Percentiles rank a stretch among this genome's conserved stretches.
Evolutionary conservation across 2,113 vertebrate genomes (phyloP).

Genomic region (Toxotes chatareus): DNA sequence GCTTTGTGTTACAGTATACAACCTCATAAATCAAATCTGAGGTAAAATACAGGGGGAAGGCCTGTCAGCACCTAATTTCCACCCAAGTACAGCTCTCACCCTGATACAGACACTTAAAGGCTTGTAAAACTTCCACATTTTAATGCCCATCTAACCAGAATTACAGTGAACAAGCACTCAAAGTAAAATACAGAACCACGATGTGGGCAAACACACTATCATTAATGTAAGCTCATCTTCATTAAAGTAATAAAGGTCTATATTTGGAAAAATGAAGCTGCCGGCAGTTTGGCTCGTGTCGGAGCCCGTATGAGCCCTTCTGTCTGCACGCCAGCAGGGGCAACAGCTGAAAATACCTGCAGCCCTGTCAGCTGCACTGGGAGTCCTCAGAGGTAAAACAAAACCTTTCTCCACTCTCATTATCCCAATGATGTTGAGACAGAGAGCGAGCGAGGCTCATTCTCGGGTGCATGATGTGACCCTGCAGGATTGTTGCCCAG

Average conservation of each 20-base stretch:
- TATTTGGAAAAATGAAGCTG: slow-evolving; percentile 67
- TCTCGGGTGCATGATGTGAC: slow-evolving; percentile 68
- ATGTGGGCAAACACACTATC: not conserved
- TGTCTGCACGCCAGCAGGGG: slow-evolving; percentile 76
- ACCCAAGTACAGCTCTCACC: not conserved
- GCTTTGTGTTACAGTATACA: slow-evolving; percentile 42
- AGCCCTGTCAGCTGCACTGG: slow-evolving; percentile 70
- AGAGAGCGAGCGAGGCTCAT: slow-evolving; percentile 42
- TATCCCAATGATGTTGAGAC: slow-evolving; percentile 71
- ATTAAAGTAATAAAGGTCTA: slow-evolving; percentile 58
- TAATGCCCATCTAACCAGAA: not conserved
- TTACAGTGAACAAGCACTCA: not conserved
- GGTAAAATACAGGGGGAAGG: slow-evolving; percentile 20
- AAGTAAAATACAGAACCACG: not conserved
- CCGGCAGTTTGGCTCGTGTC: slow-evolving; percentile 58
- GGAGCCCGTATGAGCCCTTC: slow-evolving; percentile 73
- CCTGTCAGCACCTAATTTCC: slow-evolving; percentile 62
- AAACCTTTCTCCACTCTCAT: slow-evolving; percentile 79
- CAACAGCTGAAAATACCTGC: slow-evolving; percentile 87
- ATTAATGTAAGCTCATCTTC: slow-evolving; percentile 29
- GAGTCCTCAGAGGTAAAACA: slow-evolving; percentile 80
- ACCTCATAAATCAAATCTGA: slow-evolving; percentile 66
- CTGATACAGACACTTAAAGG: not conserved
- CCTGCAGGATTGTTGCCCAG: slow-evolving; percentile 64
- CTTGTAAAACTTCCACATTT: slow-evolving; percentile 1